Evolutionary conservation across 2,888 invertebrate genomes (phyloP).

Genomic region (Chydorus sphaericus): DNA sequence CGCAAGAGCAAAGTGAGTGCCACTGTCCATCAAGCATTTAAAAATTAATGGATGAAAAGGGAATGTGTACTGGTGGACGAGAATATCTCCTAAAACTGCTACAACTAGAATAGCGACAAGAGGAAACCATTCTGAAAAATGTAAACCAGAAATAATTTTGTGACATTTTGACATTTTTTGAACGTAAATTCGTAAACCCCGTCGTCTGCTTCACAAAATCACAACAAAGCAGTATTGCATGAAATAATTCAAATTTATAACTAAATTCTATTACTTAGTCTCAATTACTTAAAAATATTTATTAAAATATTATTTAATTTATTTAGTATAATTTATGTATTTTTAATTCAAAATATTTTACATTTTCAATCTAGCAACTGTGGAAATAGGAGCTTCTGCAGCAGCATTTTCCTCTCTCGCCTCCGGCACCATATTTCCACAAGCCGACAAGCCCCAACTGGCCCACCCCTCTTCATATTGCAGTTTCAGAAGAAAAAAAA

Average conservation of each 20-base stretch:
- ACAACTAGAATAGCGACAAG: background rate
- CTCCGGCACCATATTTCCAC: no score
- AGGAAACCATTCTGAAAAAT: no score
- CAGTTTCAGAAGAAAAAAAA: no score
- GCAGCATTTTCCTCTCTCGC: no score
- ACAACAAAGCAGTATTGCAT: background rate
- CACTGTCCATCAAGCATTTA: slow-evolving; percentile 4
- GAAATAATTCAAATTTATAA: background rate
- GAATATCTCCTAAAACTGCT: background rate
- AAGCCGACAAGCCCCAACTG: no score
- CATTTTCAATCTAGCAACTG: no score
- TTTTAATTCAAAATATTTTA: background rate
- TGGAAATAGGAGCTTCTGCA: no score
- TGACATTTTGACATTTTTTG: background rate
- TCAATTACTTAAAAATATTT: no score
- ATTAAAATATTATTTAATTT: background rate
- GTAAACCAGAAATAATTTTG: no score
- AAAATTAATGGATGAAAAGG: background rate
- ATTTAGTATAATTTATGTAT: no score
- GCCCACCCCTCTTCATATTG: no score
- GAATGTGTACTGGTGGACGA: background rate
- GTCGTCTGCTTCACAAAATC: background rate
- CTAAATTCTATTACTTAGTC: no score
- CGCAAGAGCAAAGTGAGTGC: slow-evolving; percentile 9
- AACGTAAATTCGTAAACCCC: background rate